phyloP scores from a whole-genome alignment of 2,888 invertebrate species.

The Lymantria monacha region DNA sequence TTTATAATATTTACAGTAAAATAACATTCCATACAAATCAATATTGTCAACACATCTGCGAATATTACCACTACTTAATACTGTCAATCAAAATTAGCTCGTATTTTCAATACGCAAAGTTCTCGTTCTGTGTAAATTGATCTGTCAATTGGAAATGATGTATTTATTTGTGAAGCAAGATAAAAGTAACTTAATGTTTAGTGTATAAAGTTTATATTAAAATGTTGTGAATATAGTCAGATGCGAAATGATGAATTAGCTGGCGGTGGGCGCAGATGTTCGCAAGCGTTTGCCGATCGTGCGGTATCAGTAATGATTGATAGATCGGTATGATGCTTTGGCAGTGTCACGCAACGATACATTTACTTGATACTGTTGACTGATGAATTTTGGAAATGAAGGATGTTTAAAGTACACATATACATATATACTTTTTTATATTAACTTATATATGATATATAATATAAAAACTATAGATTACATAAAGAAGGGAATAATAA shows the following conservation, averaged over 20 bases:
- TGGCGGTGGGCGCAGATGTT: conserved; percentile 31
- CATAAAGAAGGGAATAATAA: too few species aligned
- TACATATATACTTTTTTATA: too few species aligned
- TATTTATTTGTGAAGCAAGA: conserved; percentile 12
- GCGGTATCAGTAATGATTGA: conserved; percentile 36
- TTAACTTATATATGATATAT: too few species aligned
- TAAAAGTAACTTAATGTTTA: background rate
- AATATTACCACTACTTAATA: conserved; percentile 7
- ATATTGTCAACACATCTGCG: conserved; percentile 39
- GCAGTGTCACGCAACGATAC: conserved; percentile 25
- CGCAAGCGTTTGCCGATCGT: conserved; percentile 23
- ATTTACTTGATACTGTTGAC: conserved; percentile 14
- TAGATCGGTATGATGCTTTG: conserved; percentile 22
- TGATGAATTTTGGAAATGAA: conserved; percentile 4
- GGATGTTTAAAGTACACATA: too few species aligned
- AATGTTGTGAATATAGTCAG: conserved; percentile 2
- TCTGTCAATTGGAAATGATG: conserved; percentile 31
- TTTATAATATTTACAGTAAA: conserved; percentile 31
- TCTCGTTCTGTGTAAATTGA: conserved; percentile 15
- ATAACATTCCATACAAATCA: conserved; percentile 28
- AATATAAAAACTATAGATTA: too few species aligned
- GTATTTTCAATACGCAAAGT: conserved; percentile 15
- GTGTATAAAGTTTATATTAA: conserved; percentile 1
- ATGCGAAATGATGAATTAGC: conserved; percentile 30
- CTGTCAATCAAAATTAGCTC: conserved; percentile 13